Evolutionary conservation across 2,113 vertebrate species (phyloP).

Genomic region (Macheiramphus alcinus): DNA sequence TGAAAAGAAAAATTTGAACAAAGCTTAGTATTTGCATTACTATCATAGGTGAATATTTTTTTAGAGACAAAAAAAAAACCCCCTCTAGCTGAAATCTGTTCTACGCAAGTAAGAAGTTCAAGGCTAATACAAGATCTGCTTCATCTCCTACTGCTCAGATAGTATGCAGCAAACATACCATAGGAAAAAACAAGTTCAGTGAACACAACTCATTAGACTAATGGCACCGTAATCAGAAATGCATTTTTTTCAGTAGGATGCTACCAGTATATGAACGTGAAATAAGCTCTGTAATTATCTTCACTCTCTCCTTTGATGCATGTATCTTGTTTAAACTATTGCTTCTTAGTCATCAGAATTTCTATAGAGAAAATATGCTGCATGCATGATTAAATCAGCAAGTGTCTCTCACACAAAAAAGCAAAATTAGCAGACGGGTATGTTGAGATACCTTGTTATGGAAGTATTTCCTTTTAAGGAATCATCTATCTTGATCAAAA

Average conservation of each 20-base stretch:
- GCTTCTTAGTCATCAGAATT: slow-evolving; percentile 7
- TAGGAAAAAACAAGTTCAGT: not conserved
- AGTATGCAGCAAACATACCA: not conserved
- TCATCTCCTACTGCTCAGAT: not conserved
- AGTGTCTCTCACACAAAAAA: not conserved
- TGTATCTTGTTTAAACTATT: not conserved
- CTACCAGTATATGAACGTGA: not conserved
- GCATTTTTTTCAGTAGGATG: not conserved
- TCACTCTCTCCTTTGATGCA: not conserved
- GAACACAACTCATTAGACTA: not conserved
- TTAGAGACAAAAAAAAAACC: not conserved
- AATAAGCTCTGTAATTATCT: not conserved
- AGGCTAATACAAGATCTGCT: not conserved
- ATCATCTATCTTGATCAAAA: not conserved
- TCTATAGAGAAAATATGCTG: not conserved
- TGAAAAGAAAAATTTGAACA: not conserved
- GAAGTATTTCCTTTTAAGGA: not conserved
- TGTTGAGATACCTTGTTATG: not conserved
- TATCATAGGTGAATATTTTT: not conserved
- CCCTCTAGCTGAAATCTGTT: not conserved
- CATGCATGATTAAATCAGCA: slow-evolving; percentile 12
- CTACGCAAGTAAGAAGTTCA: not conserved
- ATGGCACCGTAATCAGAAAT: not conserved
- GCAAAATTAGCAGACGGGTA: not conserved
- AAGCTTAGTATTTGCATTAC: not conserved